These are phyloP conservation scores for Willisornis vidua DNA, from an alignment of 2,113 vertebrate species.

Conservation along the genomic window DNA sequence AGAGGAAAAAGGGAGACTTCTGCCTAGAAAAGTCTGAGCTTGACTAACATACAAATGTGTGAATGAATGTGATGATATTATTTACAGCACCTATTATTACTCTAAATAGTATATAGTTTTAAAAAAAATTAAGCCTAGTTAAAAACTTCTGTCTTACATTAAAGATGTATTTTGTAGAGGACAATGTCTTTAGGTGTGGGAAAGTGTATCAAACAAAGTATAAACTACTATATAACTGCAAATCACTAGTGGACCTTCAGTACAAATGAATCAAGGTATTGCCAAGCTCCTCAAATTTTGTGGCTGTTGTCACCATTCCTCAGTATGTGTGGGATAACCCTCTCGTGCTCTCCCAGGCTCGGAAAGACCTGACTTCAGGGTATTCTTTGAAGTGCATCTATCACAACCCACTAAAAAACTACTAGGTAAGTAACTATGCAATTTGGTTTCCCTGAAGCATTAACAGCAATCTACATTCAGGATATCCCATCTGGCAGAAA, in stretches of 20 bases:
- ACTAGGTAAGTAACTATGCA: background rate
- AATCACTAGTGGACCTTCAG: background rate
- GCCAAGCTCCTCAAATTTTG: background rate
- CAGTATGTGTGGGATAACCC: accelerated
- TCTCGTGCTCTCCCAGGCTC: accelerated
- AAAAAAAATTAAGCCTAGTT: background rate
- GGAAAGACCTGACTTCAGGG: background rate
- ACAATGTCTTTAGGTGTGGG: background rate
- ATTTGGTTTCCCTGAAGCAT: background rate
- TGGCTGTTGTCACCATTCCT: background rate
- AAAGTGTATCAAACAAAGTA: background rate
- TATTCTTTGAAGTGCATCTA: background rate
- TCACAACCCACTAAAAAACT: background rate
- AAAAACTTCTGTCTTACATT: background rate
- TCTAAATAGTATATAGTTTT: background rate
- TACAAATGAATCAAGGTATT: accelerated
- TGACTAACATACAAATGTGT: background rate
- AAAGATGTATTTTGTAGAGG: background rate
- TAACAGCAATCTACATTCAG: background rate
- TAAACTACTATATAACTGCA: background rate
- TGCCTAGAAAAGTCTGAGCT: background rate
- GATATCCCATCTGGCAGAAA: background rate
- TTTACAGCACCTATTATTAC: background rate
- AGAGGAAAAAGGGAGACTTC: background rate
- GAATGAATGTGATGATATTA: background rate